phyloP scores from a whole-genome alignment of 1,140 invertebrate genomes.

The Zaprionus tsacasi region DNA sequence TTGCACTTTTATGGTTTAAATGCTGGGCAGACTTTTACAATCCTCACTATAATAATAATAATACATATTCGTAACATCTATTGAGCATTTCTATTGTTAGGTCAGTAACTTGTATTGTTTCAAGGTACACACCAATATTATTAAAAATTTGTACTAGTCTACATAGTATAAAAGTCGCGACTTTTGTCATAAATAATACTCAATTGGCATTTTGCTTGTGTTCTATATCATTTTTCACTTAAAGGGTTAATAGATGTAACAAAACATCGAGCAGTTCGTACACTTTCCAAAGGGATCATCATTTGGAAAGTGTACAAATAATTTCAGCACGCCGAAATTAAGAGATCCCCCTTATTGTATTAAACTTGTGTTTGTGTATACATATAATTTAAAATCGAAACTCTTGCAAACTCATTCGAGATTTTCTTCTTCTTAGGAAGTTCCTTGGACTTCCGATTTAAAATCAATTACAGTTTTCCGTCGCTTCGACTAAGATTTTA shows the following conservation, averaged over 20 bases:
- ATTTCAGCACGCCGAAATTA: slow-evolving; percentile 51
- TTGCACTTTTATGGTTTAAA: slow-evolving; percentile 63
- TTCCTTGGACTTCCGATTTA: background rate
- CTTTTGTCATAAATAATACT: slow-evolving; percentile 73
- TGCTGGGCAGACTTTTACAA: slow-evolving; percentile 66
- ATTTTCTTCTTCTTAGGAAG: slow-evolving; percentile 29
- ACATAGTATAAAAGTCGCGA: slow-evolving; percentile 68
- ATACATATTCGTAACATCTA: slow-evolving; percentile 15
- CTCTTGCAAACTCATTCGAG: slow-evolving; percentile 77
- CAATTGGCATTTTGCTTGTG: slow-evolving; percentile 33
- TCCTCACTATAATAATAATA: slow-evolving; percentile 22
- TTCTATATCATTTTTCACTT: slow-evolving; percentile 42
- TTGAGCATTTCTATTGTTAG: slow-evolving; percentile 65
- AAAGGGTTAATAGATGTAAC: slow-evolving; percentile 29
- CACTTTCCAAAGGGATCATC: slow-evolving; percentile 27
- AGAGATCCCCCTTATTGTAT: slow-evolving; percentile 16
- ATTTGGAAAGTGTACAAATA: slow-evolving; percentile 40
- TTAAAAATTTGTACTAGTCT: slow-evolving; percentile 79
- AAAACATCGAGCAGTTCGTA: slow-evolving; percentile 34
- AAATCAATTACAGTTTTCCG: slow-evolving; percentile 27
- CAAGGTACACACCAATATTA: slow-evolving; percentile 46
- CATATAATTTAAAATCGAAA: slow-evolving; percentile 77
- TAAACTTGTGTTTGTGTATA: slow-evolving; percentile 36
- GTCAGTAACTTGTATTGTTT: slow-evolving; percentile 40
- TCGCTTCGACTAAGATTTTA: slow-evolving; percentile 27